phyloP scores from a whole-genome alignment of 2,888 invertebrate species.

The Panzeria rudis region DNA sequence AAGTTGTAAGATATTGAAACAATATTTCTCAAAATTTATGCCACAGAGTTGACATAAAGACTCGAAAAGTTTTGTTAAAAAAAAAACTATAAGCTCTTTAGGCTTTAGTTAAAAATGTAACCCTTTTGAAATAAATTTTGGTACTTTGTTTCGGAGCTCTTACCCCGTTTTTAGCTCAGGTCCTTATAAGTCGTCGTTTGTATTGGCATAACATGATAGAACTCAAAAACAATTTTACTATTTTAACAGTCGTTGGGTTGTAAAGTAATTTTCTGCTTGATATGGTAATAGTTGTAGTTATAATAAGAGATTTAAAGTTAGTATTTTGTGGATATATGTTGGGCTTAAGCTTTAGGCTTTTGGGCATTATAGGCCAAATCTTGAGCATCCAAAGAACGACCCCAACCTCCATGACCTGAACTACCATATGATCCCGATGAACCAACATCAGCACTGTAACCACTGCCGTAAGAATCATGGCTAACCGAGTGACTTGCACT shows the following conservation, averaged over 20 bases:
- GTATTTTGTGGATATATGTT: background rate
- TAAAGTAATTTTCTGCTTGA: conserved; percentile 51
- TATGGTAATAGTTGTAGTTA: conserved; percentile 29
- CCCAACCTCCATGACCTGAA: conserved; percentile 89
- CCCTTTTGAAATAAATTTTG: conserved; percentile 32
- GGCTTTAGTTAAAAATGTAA: background rate
- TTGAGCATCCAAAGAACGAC: conserved; percentile 90
- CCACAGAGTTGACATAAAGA: conserved; percentile 44
- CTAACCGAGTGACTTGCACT: conserved; percentile 88
- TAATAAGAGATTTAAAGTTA: conserved; percentile 39
- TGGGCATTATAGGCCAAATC: conserved; percentile 92
- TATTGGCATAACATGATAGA: conserved; percentile 9
- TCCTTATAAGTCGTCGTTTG: conserved; percentile 49
- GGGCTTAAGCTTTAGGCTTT: conserved; percentile 85
- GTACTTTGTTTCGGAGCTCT: background rate
- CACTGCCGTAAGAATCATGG: conserved; percentile 87
- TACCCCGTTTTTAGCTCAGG: conserved; percentile 27
- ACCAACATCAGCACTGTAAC: conserved; percentile 86
- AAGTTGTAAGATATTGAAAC: conserved; percentile 4
- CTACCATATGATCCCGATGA: conserved; percentile 87
- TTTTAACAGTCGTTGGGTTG: conserved; percentile 73
- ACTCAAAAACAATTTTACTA: conserved; percentile 54
- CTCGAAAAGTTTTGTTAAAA: conserved; percentile 38
- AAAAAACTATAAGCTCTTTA: conserved; percentile 51
- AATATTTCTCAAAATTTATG: background rate